Conservation (phyloP, 2,888 invertebrate genomes). For the Chalcosyrphus nemorum region DNA sequence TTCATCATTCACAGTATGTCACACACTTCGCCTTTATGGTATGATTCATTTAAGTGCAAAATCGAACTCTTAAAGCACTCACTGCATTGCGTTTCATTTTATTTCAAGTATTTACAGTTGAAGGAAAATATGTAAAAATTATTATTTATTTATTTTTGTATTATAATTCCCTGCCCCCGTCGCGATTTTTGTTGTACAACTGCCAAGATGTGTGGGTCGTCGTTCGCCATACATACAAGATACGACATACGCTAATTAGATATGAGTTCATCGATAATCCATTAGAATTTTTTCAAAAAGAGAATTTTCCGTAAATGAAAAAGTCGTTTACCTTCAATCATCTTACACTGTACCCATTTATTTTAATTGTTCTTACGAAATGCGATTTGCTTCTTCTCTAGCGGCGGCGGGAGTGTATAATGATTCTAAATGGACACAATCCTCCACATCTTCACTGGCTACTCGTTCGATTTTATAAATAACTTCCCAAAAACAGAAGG, state of each 20-base stretch:
- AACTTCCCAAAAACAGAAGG: neutral
- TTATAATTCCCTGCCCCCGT: neutral
- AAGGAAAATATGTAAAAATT: neutral
- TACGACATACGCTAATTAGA: conserved; percentile 44
- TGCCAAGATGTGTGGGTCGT: conserved; percentile 56
- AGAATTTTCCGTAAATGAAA: conserved; percentile 15
- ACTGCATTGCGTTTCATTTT: neutral
- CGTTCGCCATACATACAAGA: too few relatives aligned
- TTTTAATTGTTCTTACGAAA: conserved; percentile 20
- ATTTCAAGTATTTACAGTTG: neutral
- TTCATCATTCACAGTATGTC: neutral
- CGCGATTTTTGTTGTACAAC: too few relatives aligned
- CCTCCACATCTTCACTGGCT: neutral
- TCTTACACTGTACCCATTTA: conserved; percentile 1
- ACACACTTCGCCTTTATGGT: neutral
- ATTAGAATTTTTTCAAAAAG: neutral
- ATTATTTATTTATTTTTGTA: neutral
- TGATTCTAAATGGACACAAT: neutral
- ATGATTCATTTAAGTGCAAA: neutral
- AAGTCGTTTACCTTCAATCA: conserved; percentile 33
- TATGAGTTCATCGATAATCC: conserved; percentile 62
- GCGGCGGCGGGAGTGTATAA: too few relatives aligned
- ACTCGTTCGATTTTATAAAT: neutral
- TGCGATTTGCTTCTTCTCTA: too few relatives aligned
- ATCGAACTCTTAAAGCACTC: neutral